A percentile compares a stretch with the other conserved stretches of the same genome.
phyloP scores from a whole-genome alignment of 2,888 invertebrate genomes.

The Drosophila dives region DNA sequence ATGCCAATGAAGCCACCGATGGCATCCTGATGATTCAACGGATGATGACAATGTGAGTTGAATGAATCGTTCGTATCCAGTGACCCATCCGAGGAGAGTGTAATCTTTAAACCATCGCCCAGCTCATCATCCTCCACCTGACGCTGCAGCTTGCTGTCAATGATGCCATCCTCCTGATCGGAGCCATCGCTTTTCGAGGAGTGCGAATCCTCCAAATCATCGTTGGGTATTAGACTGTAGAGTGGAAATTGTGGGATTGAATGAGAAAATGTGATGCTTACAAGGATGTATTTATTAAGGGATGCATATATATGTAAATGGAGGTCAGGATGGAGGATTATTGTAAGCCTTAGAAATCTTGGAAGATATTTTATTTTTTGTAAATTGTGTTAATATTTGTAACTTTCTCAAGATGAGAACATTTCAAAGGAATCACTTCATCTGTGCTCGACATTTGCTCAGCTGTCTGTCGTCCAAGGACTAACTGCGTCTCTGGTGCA shows the following conservation, averaged over 20 bases:
- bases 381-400: neutral
- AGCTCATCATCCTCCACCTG: slow-evolving; percentile 85
- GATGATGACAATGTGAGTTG: slow-evolving; percentile 82
- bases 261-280: neutral
- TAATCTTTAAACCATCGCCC: slow-evolving; percentile 84
- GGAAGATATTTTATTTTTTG: too few species aligned
- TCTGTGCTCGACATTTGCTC: neutral
- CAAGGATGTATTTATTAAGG: neutral
- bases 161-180: slow-evolving; percentile 87
- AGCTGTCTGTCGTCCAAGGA: slow-evolving; percentile 23
- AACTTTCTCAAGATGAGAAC: neutral
- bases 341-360: neutral
- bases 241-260: too few species aligned
- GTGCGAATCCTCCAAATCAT: slow-evolving; percentile 91
- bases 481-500: neutral
- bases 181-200: slow-evolving; percentile 91
- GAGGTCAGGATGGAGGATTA: neutral
- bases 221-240: slow-evolving; percentile 92
- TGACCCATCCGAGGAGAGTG: slow-evolving; percentile 81
- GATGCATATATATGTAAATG: neutral
- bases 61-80: slow-evolving; percentile 82
- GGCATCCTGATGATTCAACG: slow-evolving; percentile 82
- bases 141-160: slow-evolving; percentile 65
- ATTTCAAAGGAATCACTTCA: neutral
- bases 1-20: slow-evolving; percentile 82